Percentiles rank a stretch among this genome's conserved stretches.
These are phyloP conservation scores for Chelonus formosanus DNA, from an alignment of 2,888 invertebrate species.

Conservation along the genomic window DNA sequence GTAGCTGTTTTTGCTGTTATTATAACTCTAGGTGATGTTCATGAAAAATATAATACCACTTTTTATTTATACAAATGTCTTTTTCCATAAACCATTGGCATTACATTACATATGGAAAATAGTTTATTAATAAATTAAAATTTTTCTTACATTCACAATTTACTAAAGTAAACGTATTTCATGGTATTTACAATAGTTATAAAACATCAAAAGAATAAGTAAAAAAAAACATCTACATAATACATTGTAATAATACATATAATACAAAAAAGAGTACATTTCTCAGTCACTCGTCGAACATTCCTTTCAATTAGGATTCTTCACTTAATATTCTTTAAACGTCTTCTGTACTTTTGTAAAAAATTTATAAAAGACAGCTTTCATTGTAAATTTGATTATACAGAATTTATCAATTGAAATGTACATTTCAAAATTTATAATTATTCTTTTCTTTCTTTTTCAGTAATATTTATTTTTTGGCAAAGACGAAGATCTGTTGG, in stretches of 20 bases:
- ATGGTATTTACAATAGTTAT: slow-evolving; percentile 49
- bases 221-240: slow-evolving; percentile 48
- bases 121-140: slow-evolving; percentile 1
- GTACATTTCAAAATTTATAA: not conserved
- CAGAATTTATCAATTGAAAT: not conserved
- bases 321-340: too few relatives aligned
- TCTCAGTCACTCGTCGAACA: slow-evolving; percentile 6
- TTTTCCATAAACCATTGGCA: too few relatives aligned
- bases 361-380: too few relatives aligned
- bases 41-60: not conserved
- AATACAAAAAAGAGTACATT: slow-evolving; percentile 53
- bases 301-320: not conserved
- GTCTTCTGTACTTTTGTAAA: too few relatives aligned
- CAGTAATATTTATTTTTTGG: slow-evolving; percentile 73
- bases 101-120: too few relatives aligned
- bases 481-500: slow-evolving; percentile 70
- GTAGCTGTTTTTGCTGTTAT: too few relatives aligned
- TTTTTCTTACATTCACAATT: slow-evolving; percentile 14
- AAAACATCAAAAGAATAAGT: slow-evolving; percentile 47
- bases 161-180: slow-evolving; percentile 42
- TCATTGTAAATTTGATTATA: too few relatives aligned
- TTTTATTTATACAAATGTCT: slow-evolving; percentile 22
- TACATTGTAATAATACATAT: slow-evolving; percentile 49
- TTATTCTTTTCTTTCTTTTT: slow-evolving; percentile 27
- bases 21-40: too few relatives aligned